Evolutionary conservation across 2,797 vertebrate genomes (phyloP), one percentile per base, ranked within the genome.

Genomic region (Gambelia wislizenii): DNA sequence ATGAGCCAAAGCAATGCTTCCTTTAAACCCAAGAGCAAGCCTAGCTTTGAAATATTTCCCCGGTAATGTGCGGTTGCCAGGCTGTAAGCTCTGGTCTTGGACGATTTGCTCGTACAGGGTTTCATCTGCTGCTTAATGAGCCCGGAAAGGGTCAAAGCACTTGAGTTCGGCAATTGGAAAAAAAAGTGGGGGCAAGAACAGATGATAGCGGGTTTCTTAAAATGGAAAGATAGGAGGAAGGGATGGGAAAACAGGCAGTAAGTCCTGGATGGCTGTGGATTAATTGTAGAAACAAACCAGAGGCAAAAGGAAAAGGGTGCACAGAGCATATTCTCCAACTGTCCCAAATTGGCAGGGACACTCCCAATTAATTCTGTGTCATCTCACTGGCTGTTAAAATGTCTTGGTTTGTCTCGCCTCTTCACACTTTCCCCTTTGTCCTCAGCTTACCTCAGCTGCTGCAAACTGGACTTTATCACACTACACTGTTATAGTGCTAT

Each of bases 71-170:
- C 30, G 49, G 54, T 74, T 87, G 82, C 69, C 75, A 52, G 54
- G 64, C 70, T 64, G 22, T 81, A 67, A 59, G 69, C 83, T 42
- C 12, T 69, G 78, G n/a, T 44, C 49, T 77, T 70, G 80, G 72
- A 61, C 22, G 12, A 78, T 80, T 61, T 69, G 52, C 77, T 81
- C 86, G 20, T 36, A 47, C 83, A 61, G 83, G 81, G 83, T 82
- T 91, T 91, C 70, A 69, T 83, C 70, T 85, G 78, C 52, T 74
- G 76, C 59, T 82, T 88, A 86, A 83, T 70, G 87, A 91, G 78
- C 25, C 72, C 83, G 39, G 8, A 77, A 91, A 91, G 83, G 70
- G 83, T 69, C 83, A 81, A 82, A 90, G 89, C 61, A 49, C 82
- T 84, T 85, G 70, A 80, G 67, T 18, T 74, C 56, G 64, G 75